Percentiles rank a stretch among this genome's conserved stretches.
These are phyloP conservation scores for Drosophila bocqueti DNA, from an alignment of 1,140 invertebrate genomes.

Conservation along the genomic window DNA sequence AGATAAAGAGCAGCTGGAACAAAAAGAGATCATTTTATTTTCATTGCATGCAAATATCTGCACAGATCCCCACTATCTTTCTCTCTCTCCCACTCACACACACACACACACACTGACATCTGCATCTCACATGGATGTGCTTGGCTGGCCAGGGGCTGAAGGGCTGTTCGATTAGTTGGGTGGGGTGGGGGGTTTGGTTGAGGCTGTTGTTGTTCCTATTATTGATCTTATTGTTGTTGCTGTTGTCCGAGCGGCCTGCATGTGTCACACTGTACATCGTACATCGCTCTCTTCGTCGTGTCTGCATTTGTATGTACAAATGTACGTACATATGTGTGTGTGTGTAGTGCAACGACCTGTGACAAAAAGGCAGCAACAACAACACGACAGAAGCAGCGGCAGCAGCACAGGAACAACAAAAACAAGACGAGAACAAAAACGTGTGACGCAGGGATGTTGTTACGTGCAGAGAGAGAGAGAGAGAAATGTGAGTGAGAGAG, in stretches of 20 bases:
- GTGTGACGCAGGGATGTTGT: conserved; percentile 81
- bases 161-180: not conserved
- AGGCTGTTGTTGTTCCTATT: conserved; percentile 28
- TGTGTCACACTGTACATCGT: conserved; percentile 64
- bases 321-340: conserved; percentile 37
- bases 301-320: conserved; percentile 26
- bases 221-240: conserved; percentile 26
- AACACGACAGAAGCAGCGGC: conserved; percentile 32
- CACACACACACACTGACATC: conserved; percentile 1
- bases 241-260: conserved; percentile 67
- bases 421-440: conserved; percentile 58
- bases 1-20: not conserved
- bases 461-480: conserved; percentile 57
- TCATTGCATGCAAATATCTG: conserved; percentile 5
- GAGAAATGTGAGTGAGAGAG: conserved; percentile 36
- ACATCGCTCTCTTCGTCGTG: conserved; percentile 27
- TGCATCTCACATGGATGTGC: conserved; percentile 25
- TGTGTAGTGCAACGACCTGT: conserved; percentile 72
- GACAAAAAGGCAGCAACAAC: conserved; percentile 76
- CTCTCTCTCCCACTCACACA: not conserved
- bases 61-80: conserved; percentile 12
- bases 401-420: conserved; percentile 48
- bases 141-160: conserved; percentile 26
- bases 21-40: not conserved
- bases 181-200: conserved; percentile 11